These are phyloP conservation scores for Epinephelus moara DNA, from an alignment of 2,113 vertebrate species.

Conservation along the genomic window DNA sequence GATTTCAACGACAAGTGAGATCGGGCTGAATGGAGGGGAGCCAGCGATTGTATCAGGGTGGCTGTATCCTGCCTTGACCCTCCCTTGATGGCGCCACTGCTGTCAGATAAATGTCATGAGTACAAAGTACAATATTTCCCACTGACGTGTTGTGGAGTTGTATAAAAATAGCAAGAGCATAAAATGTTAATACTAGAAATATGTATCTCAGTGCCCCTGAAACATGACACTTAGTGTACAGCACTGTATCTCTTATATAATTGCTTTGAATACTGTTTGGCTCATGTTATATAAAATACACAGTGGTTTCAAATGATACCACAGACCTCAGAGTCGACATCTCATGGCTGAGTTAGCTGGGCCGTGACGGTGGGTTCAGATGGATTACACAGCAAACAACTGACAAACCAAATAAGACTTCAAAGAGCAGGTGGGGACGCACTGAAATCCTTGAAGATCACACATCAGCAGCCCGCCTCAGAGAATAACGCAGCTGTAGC, in stretches of 20 bases:
- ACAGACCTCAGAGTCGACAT: background rate
- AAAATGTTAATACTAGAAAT: background rate
- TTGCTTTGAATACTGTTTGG: background rate
- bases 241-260: background rate
- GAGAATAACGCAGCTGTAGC: background rate
- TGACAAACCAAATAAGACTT: conserved; percentile 38
- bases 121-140: too few species aligned
- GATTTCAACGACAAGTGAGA: too few species aligned
- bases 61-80: too few species aligned
- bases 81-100: too few species aligned
- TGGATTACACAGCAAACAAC: conserved; percentile 41
- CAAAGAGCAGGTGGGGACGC: conserved; percentile 23
- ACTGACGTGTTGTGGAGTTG: too few species aligned
- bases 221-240: background rate
- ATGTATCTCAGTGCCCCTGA: background rate
- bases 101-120: too few species aligned
- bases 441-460: background rate
- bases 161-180: too few species aligned
- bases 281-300: background rate
- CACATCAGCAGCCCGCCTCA: background rate
- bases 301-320: background rate
- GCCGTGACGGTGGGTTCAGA: background rate
- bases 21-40: too few species aligned
- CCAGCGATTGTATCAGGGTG: too few species aligned
- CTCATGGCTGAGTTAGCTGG: background rate